Base-by-base conservation (phyloP, 2,888 invertebrate genomes). In the Meghimatium bilineatum region DNA sequence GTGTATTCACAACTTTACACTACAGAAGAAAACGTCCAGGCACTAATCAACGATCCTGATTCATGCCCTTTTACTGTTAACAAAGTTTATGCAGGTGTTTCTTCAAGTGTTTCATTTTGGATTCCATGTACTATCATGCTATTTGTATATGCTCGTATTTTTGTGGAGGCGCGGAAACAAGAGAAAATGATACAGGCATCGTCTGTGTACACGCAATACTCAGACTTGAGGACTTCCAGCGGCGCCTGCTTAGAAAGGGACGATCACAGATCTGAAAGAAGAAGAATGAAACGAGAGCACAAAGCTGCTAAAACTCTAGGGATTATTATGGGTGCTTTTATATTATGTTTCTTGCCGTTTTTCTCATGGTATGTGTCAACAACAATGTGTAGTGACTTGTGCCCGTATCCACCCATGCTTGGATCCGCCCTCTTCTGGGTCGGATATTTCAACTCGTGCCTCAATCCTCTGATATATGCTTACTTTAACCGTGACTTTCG, bases 401-500 rank as follows among this genome's bases (percentile, higher is more conserved):
- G 97, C 94, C 95, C 95, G 63, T 96, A 96, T 90, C 98, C 99
- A 1, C 96, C 96, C 82, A 86, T 97, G 86, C 96, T 99, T 82
- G 97, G 98, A 80, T 96, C 97, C 86, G 95, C 97, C 83, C 96
- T 99, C 90, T 99, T 99, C 94, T 99, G 99, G 99, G 97, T 99
- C 93, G 99, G 99, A 85, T 99, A 99, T 94, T 97, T 97, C 94
- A 99, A 99, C 94, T 98, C 98, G 6, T 98, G 98, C 77, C 95
- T 99, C 82, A 99, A 99, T 94, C 99, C 99, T 2, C 95, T 99
- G 77, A 98, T 99, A 91, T 95, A 95, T 90, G 99, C 99, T 89
- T 99, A 98, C 94, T 99, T 99, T 95, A 99, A 99, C 94, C 96
- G 98, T 91, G 99, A 99, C 94, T 99, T 99, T 94, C 96, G 99